These are phyloP conservation scores for Callinectes sapidus DNA, from an alignment of 2,888 invertebrate species.

Conservation along the genomic window DNA sequence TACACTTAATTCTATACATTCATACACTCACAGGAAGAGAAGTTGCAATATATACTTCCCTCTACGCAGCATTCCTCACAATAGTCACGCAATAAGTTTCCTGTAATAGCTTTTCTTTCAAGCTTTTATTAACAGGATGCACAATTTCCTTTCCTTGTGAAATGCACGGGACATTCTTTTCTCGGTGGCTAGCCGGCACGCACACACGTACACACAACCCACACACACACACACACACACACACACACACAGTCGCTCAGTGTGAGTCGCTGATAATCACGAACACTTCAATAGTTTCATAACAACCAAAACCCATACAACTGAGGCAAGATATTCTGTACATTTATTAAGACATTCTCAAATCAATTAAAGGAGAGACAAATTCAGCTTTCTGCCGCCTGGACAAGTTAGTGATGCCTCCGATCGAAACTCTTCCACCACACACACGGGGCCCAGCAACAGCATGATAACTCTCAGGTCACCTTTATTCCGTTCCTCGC, in stretches of 20 bases:
- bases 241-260: neutral
- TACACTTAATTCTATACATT: neutral
- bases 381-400: neutral
- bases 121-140: neutral
- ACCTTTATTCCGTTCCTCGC: neutral
- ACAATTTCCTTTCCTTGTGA: neutral
- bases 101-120: neutral
- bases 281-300: neutral
- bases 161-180: neutral
- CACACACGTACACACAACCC: slow-evolving; percentile 22
- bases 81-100: neutral
- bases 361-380: neutral
- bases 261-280: neutral
- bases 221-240: slow-evolving; percentile 30
- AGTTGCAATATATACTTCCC: neutral
- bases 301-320: no score
- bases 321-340: neutral
- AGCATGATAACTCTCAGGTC: neutral
- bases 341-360: neutral
- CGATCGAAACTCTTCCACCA: neutral
- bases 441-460: neutral
- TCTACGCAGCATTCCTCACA: neutral
- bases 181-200: neutral
- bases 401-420: neutral
- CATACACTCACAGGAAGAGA: neutral